Conservation (phyloP, 2,113 vertebrate species). For the Leucosticte australis region DNA sequence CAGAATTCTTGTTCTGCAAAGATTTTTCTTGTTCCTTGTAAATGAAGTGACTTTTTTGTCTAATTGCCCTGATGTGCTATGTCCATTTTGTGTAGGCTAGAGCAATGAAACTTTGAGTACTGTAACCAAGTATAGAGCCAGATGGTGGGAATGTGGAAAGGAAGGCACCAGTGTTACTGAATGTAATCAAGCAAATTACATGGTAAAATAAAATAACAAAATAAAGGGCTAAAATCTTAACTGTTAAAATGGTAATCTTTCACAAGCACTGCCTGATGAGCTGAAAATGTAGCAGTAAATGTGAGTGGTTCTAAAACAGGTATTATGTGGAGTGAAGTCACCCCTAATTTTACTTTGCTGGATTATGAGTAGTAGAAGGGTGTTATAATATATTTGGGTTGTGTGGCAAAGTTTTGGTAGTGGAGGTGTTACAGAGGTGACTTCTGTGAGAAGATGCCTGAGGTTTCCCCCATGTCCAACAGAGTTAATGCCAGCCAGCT, state of each 20-base stretch:
- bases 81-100: neutral
- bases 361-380: neutral
- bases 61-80: neutral
- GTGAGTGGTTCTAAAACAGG: neutral
- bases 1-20: neutral
- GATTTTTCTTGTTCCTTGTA: neutral
- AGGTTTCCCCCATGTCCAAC: neutral
- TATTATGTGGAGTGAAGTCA: neutral
- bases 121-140: neutral
- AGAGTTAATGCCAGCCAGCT: neutral
- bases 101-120: neutral
- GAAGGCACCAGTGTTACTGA: neutral
- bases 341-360: neutral
- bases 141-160: neutral
- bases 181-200: neutral
- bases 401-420: neutral
- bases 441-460: neutral
- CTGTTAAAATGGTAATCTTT: neutral
- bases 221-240: neutral
- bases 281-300: neutral
- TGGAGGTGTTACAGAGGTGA: fast-evolving
- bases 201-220: neutral
- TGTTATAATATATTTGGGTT: neutral
- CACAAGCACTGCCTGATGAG: neutral
- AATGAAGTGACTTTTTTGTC: neutral